phyloP scores from a whole-genome alignment of 2,888 invertebrate genomes.

The Julus scanicus region DNA sequence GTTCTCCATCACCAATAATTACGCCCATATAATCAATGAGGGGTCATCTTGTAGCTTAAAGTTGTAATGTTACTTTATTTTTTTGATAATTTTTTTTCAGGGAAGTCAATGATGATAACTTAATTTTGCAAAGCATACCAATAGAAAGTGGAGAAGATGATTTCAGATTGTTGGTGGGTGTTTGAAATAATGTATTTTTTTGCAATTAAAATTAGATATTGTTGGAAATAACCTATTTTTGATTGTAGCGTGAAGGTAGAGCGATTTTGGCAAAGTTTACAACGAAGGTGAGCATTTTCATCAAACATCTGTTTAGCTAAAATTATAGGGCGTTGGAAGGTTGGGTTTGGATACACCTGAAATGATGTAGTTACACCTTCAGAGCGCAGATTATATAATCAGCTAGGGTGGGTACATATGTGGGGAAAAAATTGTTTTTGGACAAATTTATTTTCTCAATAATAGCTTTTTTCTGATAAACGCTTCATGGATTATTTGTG shows the following conservation, averaged over 20 bases:
- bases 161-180: slow-evolving; percentile 67
- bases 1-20: not conserved
- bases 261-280: slow-evolving; percentile 69
- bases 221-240: not conserved
- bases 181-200: slow-evolving; percentile 20
- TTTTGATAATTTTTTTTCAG: slow-evolving; percentile 65
- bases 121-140: slow-evolving; percentile 75
- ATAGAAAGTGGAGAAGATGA: slow-evolving; percentile 73
- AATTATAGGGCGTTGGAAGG: slow-evolving; percentile 29
- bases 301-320: not conserved
- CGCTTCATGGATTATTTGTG: not conserved
- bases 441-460: not conserved
- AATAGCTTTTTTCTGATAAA: slow-evolving; percentile 7
- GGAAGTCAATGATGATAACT: slow-evolving; percentile 82
- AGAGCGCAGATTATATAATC: not conserved
- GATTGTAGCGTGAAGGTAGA: slow-evolving; percentile 69
- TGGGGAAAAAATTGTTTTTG: not conserved
- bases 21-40: slow-evolving; percentile 6
- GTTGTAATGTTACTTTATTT: too few species aligned
- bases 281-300: slow-evolving; percentile 63
- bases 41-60: too few species aligned
- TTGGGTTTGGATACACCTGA: not conserved
- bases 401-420: not conserved
- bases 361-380: not conserved
- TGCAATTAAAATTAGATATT: not conserved